A percentile compares a stretch with the other conserved stretches of the same genome.
Evolutionary conservation across 30 jellyfish, hydroid and myxozoan genomes (phyloP).

Genomic region (Clytia hemisphaerica): DNA sequence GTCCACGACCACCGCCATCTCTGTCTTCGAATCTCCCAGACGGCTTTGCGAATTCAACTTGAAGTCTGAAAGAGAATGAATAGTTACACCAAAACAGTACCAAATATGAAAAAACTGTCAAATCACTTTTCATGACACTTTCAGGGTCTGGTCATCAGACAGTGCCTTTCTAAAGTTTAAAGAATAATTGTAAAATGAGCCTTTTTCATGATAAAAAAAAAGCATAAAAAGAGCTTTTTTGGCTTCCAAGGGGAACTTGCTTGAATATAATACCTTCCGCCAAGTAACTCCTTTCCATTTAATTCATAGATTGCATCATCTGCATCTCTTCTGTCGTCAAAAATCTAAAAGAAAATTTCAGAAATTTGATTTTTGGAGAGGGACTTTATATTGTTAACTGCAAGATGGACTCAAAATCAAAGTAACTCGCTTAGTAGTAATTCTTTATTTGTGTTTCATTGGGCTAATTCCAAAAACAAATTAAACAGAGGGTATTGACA

Average conservation of each 20-base stretch:
- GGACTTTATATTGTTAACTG: too few species aligned
- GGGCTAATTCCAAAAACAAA: too few species aligned
- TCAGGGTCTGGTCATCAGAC: too few species aligned
- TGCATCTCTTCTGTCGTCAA: conserved; percentile 97
- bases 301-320: conserved; percentile 95
- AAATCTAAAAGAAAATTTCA: conserved; percentile 37
- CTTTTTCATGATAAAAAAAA: neutral
- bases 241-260: neutral
- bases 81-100: neutral
- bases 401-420: too few species aligned
- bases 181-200: neutral
- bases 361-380: neutral
- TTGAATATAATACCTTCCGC: conserved; percentile 45
- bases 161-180: neutral
- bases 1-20: conserved; percentile 42
- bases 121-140: neutral
- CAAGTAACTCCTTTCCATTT: conserved; percentile 88
- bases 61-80: conserved; percentile 18
- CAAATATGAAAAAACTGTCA: too few species aligned
- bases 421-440: too few species aligned
- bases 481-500: too few species aligned
- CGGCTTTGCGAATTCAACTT: conserved; percentile 96
- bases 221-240: too few species aligned
- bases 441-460: too few species aligned
- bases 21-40: conserved; percentile 58